Evolutionary conservation across 2,113 vertebrate genomes (phyloP).

Genomic region (Aramus guarauna): DNA sequence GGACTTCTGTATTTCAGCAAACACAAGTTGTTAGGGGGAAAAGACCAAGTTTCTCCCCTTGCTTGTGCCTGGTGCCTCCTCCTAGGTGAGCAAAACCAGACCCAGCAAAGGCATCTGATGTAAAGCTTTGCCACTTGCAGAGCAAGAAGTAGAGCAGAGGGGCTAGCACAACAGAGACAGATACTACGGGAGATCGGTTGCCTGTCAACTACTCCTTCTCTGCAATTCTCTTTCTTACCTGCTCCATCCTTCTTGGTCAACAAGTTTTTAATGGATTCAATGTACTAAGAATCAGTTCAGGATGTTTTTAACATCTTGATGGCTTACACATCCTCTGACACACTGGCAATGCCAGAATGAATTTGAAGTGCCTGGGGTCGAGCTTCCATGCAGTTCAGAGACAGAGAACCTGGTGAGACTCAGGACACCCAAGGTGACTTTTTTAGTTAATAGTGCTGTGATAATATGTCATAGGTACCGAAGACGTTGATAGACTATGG

Average conservation of each 20-base stretch:
- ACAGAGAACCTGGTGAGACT: neutral
- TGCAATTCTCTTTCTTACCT: neutral
- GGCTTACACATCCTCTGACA: neutral
- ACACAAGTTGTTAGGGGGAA: rapidly evolving
- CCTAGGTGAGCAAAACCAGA: neutral
- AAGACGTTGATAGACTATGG: neutral
- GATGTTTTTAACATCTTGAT: neutral
- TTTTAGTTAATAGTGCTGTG: neutral
- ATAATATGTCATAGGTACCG: neutral
- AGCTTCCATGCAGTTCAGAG: neutral
- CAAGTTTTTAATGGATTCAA: neutral
- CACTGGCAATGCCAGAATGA: neutral
- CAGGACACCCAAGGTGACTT: neutral
- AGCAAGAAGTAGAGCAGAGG: neutral
- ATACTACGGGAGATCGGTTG: neutral
- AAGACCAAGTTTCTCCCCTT: neutral
- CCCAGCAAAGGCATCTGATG: neutral
- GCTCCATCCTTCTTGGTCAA: neutral
- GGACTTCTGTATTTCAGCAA: neutral
- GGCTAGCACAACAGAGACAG: neutral
- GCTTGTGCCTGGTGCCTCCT: neutral
- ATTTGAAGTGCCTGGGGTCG: neutral
- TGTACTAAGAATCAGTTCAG: neutral
- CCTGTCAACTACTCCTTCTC: neutral
- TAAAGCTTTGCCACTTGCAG: neutral